Evolutionary conservation across 2,888 invertebrate genomes (phyloP), one percentile per base, ranked within the genome.

Genomic region (Archips xylosteana): DNA sequence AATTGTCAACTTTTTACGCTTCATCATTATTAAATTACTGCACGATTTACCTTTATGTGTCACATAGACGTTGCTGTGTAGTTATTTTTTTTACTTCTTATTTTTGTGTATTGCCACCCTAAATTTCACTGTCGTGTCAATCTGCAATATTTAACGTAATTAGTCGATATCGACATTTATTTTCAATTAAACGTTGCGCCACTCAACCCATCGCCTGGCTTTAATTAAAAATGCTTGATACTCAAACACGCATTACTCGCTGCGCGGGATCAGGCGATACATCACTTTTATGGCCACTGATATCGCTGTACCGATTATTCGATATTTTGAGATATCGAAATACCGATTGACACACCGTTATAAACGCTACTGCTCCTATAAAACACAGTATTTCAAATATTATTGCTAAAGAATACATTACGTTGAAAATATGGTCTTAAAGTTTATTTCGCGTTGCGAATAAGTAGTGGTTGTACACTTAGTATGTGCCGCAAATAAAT

Each of bases 171-270:
- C 45, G 70, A 70, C 70, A 64, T 73, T 76, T 73, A 73, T 63
- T 72, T 72, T 72, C 72, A 72, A 72, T 68, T 62, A 57, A 57
- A 4, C 32, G 57, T 65, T 71, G 62, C 67, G 47, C 68, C 62
- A 57, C 67, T 72, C 72, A 72, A 72, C 61, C n/a, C 61, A 42
- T 23, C 61, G 47, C 47, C 51, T 51, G n/a, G 47, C n/a, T 72
- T 72, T 68, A 72, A 72, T 72, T 72, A 72, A 72, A 69, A 70
- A 64, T 78, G 77, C 78, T 76, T 78, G 75, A 77, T 80, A 78
- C 81, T 82, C 80, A 80, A 78, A 81, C 78, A 78, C 75, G 77
- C 77, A 79, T 79, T 79, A 78, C 76, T 62, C 65, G 71, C 69
- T 60, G 72, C 77, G 74, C 63, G 62, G 61, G 68, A 10, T 39